phyloP scores from a whole-genome alignment of 2,888 invertebrate species.

The Patella ulyssiponensis region DNA sequence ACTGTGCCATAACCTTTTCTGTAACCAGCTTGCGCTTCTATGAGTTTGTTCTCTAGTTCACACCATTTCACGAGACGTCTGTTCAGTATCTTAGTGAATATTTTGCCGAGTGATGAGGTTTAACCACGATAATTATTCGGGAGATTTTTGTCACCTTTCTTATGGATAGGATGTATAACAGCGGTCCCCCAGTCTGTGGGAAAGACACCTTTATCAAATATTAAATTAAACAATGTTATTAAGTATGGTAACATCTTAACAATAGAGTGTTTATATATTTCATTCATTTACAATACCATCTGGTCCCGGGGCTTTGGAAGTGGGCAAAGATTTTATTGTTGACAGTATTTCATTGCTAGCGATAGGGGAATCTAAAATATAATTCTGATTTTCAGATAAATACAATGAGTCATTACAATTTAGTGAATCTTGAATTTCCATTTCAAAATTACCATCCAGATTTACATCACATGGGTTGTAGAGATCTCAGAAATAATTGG shows the following conservation, averaged over 20 bases:
- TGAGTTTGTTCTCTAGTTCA: background rate
- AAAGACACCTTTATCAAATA: slow-evolving; percentile 2
- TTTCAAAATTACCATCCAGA: background rate
- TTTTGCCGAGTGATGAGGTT: background rate
- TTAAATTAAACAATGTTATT: background rate
- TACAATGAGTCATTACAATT: background rate
- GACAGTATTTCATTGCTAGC: background rate
- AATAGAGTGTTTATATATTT: slow-evolving; percentile 22
- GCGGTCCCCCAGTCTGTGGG: slow-evolving; percentile 5
- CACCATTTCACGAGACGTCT: slow-evolving; percentile 1
- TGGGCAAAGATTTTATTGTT: background rate
- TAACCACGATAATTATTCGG: slow-evolving; percentile 3
- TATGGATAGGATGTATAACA: slow-evolving; percentile 6
- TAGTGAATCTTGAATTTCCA: background rate
- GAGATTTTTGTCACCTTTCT: background rate
- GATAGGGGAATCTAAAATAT: background rate
- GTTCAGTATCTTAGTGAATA: slow-evolving; percentile 8
- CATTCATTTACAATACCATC: slow-evolving; percentile 23
- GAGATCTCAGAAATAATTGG: background rate
- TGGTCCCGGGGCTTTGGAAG: slow-evolving; percentile 10
- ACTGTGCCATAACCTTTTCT: slow-evolving; percentile 11
- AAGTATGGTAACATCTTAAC: slow-evolving; percentile 4
- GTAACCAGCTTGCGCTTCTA: slow-evolving; percentile 6
- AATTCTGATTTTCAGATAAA: background rate
- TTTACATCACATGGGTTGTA: background rate